Percentiles rank a stretch among this genome's conserved stretches.
These are phyloP conservation scores for Rhopilema esculentum DNA, from an alignment of 30 jellyfish, hydroid and myxozoan genomes.

Conservation along the genomic window DNA sequence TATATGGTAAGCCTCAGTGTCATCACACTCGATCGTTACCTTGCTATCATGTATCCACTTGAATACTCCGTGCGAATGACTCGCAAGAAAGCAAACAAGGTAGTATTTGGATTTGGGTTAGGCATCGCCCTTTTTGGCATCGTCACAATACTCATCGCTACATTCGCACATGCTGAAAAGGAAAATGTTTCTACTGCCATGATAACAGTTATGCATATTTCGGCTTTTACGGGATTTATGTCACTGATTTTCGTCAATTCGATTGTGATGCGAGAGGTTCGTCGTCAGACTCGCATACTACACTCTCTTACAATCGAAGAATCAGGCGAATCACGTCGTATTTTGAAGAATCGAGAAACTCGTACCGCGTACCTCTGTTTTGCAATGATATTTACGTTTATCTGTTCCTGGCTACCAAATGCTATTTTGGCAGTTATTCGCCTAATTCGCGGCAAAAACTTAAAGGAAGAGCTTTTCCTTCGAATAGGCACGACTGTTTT, in stretches of 20 bases:
- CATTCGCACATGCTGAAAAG: not conserved
- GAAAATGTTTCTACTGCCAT: not conserved
- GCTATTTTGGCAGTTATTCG: conserved; percentile 9
- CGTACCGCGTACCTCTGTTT: conserved; percentile 65
- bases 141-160: conserved; percentile 1
- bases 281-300: conserved; percentile 40
- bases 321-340: conserved; percentile 8
- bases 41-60: conserved; percentile 50
- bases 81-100: not conserved
- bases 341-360: conserved; percentile 31
- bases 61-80: conserved; percentile 29
- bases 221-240: conserved; percentile 3
- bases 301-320: conserved; percentile 1
- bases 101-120: conserved; percentile 28
- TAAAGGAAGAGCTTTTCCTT: not conserved
- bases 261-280: conserved; percentile 28
- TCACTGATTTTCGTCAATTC: conserved; percentile 19
- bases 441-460: not conserved
- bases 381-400: conserved; percentile 46
- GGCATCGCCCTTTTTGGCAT: conserved; percentile 18
- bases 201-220: not conserved
- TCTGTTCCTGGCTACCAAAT: conserved; percentile 58
- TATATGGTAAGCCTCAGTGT: conserved; percentile 22
- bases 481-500: conserved; percentile 33
- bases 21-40: conserved; percentile 57